Percentiles rank a stretch among this genome's conserved stretches.
Conservation (phyloP, 2,888 invertebrate species). For the Drosophila kuntzei region DNA sequence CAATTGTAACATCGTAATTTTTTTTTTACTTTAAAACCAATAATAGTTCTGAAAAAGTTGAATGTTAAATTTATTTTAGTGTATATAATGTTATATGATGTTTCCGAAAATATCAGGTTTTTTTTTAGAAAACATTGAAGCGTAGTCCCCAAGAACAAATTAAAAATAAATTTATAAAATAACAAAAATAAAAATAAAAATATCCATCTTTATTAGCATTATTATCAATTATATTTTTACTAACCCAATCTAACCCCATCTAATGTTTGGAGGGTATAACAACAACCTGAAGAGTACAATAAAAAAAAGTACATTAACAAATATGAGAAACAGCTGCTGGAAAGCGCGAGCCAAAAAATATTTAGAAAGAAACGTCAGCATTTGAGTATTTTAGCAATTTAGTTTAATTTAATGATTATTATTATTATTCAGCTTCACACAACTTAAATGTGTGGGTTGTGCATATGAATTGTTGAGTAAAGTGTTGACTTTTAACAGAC, state of each 20-base stretch:
- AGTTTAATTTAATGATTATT: conserved; percentile 40
- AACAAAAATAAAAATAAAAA: too few relatives aligned
- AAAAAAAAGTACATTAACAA: conserved; percentile 66
- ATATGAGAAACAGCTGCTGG: conserved; percentile 70
- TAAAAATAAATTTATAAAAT: too few relatives aligned
- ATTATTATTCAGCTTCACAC: conserved; percentile 46
- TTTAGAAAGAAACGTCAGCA: conserved; percentile 51
- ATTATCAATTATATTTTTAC: not conserved
- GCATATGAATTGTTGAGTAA: conserved; percentile 39
- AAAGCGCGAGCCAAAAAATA: conserved; percentile 49
- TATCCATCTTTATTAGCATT: too few relatives aligned
- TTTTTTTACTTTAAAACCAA: too few relatives aligned
- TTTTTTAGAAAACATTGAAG: too few relatives aligned
- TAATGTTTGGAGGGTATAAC: conserved; percentile 6
- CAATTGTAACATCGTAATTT: too few relatives aligned
- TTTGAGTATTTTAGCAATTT: conserved; percentile 38
- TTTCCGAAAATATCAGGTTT: too few relatives aligned
- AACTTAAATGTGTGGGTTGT: conserved; percentile 23
- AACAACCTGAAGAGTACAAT: conserved; percentile 39
- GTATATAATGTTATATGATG: too few relatives aligned
- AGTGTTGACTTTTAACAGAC: conserved; percentile 44
- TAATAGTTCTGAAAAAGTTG: too few relatives aligned
- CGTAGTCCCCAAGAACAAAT: too few relatives aligned
- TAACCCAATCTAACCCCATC: not conserved
- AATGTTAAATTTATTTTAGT: too few relatives aligned